A percentile compares a stretch with the other conserved stretches of the same genome.
phyloP scores from a whole-genome alignment of 2,113 vertebrate species.

The Poeciliopsis prolifica region DNA sequence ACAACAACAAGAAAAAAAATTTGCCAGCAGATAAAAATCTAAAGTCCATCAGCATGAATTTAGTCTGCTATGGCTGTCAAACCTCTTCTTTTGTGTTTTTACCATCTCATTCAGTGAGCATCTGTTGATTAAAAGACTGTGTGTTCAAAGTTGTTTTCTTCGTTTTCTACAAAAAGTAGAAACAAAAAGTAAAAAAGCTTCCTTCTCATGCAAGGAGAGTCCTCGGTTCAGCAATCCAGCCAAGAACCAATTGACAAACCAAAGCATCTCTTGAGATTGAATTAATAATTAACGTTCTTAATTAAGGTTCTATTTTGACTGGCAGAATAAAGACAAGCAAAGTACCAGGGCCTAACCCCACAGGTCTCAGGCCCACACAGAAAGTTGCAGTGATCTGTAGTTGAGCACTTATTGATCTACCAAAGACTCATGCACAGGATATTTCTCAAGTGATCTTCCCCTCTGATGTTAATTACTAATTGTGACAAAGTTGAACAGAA shows the following conservation, averaged over 20 bases:
- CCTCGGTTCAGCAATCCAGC: constrained; percentile 11
- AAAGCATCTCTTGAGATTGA: constrained; percentile 38
- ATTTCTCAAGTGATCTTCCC: constrained; percentile 17
- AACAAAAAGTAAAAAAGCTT: constrained; percentile 25
- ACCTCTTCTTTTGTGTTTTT: constrained; percentile 8
- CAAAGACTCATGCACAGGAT: not conserved
- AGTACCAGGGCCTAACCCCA: constrained; percentile 38
- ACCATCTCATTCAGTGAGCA: not conserved
- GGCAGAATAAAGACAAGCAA: constrained; percentile 37
- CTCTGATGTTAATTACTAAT: constrained; percentile 13
- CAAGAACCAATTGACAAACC: constrained; percentile 45
- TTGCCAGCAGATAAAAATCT: constrained; percentile 9
- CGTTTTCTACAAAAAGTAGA: constrained; percentile 7
- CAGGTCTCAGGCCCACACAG: constrained; percentile 25
- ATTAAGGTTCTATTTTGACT: constrained; percentile 61
- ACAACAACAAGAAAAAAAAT: constrained; percentile 4
- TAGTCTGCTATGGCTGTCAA: not conserved
- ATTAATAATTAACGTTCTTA: constrained; percentile 63
- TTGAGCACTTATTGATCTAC: constrained; percentile 22
- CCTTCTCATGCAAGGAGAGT: constrained; percentile 12
- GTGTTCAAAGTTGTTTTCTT: not conserved
- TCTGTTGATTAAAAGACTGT: constrained; percentile 1
- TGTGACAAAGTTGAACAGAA: constrained; percentile 37
- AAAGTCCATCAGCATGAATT: constrained; percentile 30
- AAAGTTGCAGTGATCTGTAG: constrained; percentile 14